A percentile compares a stretch with the other conserved stretches of the same genome.
Evolutionary conservation across 2,888 invertebrate species (phyloP).

Genomic region (Hermodice carunculata): DNA sequence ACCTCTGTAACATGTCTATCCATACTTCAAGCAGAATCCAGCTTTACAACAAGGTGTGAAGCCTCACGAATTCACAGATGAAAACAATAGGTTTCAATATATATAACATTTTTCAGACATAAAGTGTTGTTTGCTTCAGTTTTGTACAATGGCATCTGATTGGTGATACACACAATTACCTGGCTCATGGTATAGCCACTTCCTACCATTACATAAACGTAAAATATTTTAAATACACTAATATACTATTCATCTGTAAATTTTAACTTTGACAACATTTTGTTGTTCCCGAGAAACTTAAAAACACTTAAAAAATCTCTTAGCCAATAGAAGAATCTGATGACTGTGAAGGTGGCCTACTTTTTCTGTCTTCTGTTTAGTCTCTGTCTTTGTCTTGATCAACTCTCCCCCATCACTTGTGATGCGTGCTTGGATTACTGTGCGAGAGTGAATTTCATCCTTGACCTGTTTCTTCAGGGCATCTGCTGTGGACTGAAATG

Average conservation of each 20-base stretch:
- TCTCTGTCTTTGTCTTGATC: slow-evolving; percentile 15
- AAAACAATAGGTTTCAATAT: too few species aligned
- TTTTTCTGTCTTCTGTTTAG: slow-evolving; percentile 27
- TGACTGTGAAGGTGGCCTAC: not conserved
- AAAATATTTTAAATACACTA: not conserved
- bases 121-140: too few species aligned
- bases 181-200: too few species aligned
- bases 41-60: too few species aligned
- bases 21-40: too few species aligned
- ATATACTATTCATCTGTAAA: not conserved
- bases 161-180: too few species aligned
- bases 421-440: slow-evolving; percentile 61
- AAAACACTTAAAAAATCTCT: not conserved
- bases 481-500: slow-evolving; percentile 55
- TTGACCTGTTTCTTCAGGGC: slow-evolving; percentile 62
- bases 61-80: too few species aligned
- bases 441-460: slow-evolving; percentile 63
- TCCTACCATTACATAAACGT: not conserved
- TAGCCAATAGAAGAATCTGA: not conserved
- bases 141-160: too few species aligned
- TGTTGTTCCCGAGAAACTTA: not conserved
- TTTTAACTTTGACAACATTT: not conserved
- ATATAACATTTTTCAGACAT: too few species aligned
- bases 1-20: too few species aligned
- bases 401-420: slow-evolving; percentile 54